These are phyloP conservation scores for Halictus quadricinctus DNA, from an alignment of 2,888 invertebrate species.

Conservation along the genomic window DNA sequence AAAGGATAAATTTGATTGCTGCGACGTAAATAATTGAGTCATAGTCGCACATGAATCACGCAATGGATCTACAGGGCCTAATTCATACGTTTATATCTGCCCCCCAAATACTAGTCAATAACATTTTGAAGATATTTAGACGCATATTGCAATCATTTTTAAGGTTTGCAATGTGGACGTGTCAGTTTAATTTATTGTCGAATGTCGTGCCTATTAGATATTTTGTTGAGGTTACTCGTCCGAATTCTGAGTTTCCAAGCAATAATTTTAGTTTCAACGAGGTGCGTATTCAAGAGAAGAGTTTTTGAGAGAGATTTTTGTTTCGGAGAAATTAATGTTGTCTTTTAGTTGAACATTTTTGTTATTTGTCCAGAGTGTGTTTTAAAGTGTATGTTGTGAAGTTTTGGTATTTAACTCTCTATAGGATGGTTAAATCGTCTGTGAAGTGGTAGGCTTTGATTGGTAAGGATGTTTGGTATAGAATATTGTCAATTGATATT, in stretches of 20 bases:
- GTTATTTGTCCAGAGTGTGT: background rate
- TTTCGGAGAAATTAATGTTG: background rate
- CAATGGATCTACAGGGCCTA: background rate
- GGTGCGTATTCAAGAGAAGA: conserved; percentile 1
- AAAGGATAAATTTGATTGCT: background rate
- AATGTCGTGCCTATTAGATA: background rate
- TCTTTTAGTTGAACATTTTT: background rate
- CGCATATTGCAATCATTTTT: background rate
- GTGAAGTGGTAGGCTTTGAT: background rate
- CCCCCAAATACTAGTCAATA: background rate
- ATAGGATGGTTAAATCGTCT: background rate
- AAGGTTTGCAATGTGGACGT: background rate
- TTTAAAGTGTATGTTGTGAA: background rate
- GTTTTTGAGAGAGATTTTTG: background rate
- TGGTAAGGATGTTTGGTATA: background rate
- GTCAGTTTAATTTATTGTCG: background rate
- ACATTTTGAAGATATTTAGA: background rate
- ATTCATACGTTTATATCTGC: background rate
- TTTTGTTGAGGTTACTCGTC: background rate
- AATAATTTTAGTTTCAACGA: accelerated
- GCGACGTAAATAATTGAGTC: background rate
- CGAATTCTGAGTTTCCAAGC: background rate
- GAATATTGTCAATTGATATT: background rate
- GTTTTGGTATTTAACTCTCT: background rate
- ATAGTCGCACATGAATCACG: background rate